Conservation (phyloP, 2,888 invertebrate species). For the Deilephila elpenor region DNA sequence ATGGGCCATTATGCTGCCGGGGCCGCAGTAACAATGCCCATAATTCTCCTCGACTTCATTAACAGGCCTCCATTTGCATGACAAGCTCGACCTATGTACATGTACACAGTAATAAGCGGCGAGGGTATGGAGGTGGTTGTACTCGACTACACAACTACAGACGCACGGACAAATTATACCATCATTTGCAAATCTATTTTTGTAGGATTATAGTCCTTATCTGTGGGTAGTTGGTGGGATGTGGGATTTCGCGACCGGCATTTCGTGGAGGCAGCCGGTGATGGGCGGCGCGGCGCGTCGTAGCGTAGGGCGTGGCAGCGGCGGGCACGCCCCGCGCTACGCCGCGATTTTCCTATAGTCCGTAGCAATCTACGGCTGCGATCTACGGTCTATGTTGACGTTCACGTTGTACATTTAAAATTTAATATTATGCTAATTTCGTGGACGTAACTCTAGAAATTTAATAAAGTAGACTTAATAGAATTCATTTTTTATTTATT, state of each 20-base stretch:
- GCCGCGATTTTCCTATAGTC: slow-evolving; percentile 48
- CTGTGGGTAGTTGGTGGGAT: slow-evolving; percentile 38
- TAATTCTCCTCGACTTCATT: slow-evolving; percentile 84
- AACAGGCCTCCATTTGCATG: slow-evolving; percentile 84
- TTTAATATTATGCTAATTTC: slow-evolving; percentile 13
- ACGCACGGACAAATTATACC: slow-evolving; percentile 16
- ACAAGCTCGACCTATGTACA: slow-evolving; percentile 71
- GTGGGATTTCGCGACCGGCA: slow-evolving; percentile 46
- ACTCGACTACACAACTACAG: slow-evolving; percentile 52
- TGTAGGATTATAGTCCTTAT: slow-evolving; percentile 57
- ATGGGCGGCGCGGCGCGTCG: slow-evolving; percentile 76
- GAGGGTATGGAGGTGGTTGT: slow-evolving; percentile 62
- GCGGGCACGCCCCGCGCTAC: slow-evolving; percentile 65
- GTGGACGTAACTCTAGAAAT: neutral
- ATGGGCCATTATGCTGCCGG: slow-evolving; percentile 78
- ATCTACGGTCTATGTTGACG: slow-evolving; percentile 42
- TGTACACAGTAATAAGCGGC: slow-evolving; percentile 69
- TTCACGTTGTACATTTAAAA: slow-evolving; percentile 36
- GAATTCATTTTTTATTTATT: neutral
- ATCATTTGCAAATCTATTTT: neutral
- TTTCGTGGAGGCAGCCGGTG: slow-evolving; percentile 53
- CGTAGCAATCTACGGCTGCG: slow-evolving; percentile 44
- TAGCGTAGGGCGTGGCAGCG: slow-evolving; percentile 73
- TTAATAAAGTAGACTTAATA: neutral
- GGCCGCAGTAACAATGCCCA: slow-evolving; percentile 81